Percentiles rank a stretch among this genome's conserved stretches.
Evolutionary conservation across 2,113 vertebrate species (phyloP).

Genomic region (Sebastes fasciatus): DNA sequence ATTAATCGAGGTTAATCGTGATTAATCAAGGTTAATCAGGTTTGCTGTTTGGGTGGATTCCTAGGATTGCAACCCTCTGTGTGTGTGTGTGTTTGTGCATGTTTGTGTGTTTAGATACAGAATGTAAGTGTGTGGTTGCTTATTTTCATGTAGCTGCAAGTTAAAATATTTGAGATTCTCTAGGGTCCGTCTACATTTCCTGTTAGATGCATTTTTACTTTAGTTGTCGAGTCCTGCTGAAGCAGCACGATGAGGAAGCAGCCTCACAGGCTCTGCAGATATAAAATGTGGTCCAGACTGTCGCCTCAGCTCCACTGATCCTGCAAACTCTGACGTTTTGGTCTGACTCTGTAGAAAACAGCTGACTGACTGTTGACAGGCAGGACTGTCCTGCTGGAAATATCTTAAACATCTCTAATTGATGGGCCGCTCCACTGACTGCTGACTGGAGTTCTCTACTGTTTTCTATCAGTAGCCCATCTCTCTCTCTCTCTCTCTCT

Average conservation of each 20-base stretch:
- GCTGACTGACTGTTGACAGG: slow-evolving; percentile 9
- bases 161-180: not conserved
- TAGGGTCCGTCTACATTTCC: not conserved
- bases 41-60: not conserved
- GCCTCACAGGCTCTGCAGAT: not conserved
- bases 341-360: not conserved
- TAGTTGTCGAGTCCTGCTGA: not conserved
- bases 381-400: slow-evolving; percentile 17
- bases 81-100: not conserved
- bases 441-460: slow-evolving; percentile 32
- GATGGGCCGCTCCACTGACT: slow-evolving; percentile 7
- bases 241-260: not conserved
- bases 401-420: slow-evolving; percentile 1
- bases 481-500: not conserved
- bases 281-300: not conserved
- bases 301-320: not conserved
- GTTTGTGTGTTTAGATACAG: not conserved
- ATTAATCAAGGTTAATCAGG: too few species aligned
- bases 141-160: not conserved
- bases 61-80: not conserved
- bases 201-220: not conserved
- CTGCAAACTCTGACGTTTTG: slow-evolving; percentile 16
- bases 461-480: not conserved
- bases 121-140: not conserved
- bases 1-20: too few species aligned